A percentile compares a stretch with the other conserved stretches of the same genome.
These are phyloP conservation scores for Alentia gelatinosa DNA, from an alignment of 2,888 invertebrate species.

Conservation along the genomic window DNA sequence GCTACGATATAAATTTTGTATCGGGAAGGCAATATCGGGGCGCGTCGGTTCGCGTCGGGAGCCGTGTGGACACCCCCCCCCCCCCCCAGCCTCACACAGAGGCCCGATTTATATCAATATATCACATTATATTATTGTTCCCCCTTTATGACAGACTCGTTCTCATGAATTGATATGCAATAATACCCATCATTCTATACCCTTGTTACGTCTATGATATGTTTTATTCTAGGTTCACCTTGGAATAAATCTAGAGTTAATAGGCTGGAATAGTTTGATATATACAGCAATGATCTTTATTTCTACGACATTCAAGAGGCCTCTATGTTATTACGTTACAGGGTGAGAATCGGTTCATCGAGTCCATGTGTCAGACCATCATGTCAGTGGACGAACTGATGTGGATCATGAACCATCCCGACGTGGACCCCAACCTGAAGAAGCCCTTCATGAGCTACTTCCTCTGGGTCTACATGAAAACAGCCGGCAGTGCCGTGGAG, in stretches of 20 bases:
- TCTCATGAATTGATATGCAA: background rate
- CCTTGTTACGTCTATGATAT: background rate
- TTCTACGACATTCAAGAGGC: background rate
- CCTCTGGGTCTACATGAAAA: conserved; percentile 73
- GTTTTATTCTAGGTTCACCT: background rate
- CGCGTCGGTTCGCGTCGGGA: no score
- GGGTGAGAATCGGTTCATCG: conserved; percentile 75
- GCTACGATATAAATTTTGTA: no score
- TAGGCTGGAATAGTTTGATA: background rate
- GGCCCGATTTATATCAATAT: no score
- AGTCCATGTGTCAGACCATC: conserved; percentile 76
- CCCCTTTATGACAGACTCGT: no score
- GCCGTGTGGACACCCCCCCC: no score
- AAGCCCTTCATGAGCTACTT: conserved; percentile 71
- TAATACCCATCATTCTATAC: background rate
- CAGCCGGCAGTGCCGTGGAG: conserved; percentile 74
- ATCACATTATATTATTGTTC: no score
- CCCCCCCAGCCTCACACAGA: no score
- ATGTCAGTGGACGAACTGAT: conserved; percentile 71
- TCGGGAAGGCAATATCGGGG: no score
- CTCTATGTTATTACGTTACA: conserved; percentile 55
- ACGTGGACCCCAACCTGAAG: conserved; percentile 70
- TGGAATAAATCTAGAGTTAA: background rate
- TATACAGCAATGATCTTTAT: no score
- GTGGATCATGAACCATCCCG: conserved; percentile 70